Conservation (phyloP, 2,888 invertebrate genomes). For the Pseudococcus longispinus region DNA sequence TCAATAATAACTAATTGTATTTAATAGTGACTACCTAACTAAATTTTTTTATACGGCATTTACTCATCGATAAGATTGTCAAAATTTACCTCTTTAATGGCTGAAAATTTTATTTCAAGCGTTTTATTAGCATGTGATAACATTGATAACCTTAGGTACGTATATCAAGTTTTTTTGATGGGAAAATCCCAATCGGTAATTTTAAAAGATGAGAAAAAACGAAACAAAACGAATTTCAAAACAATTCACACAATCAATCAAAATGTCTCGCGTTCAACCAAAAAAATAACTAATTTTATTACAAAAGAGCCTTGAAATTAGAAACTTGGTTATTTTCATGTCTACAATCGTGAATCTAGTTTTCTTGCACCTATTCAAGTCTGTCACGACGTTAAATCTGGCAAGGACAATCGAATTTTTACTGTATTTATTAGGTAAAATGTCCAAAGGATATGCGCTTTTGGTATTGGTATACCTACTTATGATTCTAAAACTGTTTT, state of each 20-base stretch:
- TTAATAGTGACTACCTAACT: too few species aligned
- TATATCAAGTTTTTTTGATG: too few species aligned
- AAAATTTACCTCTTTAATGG: too few species aligned
- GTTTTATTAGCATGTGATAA: too few species aligned
- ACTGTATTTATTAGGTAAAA: not conserved
- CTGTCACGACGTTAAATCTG: not conserved
- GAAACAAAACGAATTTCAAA: not conserved
- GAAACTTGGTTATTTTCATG: not conserved
- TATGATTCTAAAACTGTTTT: not conserved
- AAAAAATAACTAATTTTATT: not conserved
- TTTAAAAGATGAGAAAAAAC: too few species aligned
- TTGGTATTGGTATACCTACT: not conserved
- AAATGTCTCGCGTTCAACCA: not conserved
- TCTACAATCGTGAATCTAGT: not conserved
- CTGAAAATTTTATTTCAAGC: too few species aligned
- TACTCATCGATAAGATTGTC: too few species aligned
- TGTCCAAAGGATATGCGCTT: not conserved
- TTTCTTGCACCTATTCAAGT: not conserved
- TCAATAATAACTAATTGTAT: too few species aligned
- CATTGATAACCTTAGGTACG: too few species aligned
- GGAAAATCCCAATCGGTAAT: too few species aligned
- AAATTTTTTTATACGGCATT: too few species aligned
- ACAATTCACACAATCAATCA: not conserved
- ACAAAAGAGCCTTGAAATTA: not conserved
- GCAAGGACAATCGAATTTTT: not conserved